Conservation (phyloP, 2,888 invertebrate genomes). For the Entomobrya proxima region DNA sequence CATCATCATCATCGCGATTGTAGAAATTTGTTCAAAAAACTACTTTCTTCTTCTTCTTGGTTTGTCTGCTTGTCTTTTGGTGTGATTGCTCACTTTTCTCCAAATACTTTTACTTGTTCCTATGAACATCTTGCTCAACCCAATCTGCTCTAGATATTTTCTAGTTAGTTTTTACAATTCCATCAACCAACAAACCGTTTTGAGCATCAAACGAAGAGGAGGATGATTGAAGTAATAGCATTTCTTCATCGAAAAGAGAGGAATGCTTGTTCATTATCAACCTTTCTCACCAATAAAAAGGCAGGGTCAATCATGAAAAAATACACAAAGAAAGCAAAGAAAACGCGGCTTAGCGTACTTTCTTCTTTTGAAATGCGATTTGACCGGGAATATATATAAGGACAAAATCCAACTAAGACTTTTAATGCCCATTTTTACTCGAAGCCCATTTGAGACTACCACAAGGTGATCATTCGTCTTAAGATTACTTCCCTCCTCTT, state of each 20-base stretch:
- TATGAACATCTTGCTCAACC: background rate
- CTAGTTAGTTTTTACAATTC: background rate
- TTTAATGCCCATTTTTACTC: no score
- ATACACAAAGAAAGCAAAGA: background rate
- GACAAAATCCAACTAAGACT: no score
- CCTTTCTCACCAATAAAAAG: background rate
- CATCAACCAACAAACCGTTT: no score
- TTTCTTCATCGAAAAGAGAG: background rate
- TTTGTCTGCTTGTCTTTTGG: background rate
- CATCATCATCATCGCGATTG: conserved; percentile 20
- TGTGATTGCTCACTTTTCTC: background rate
- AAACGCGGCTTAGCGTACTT: no score
- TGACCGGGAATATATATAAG: no score
- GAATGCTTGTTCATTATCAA: background rate
- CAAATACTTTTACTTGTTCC: background rate
- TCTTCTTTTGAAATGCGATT: no score
- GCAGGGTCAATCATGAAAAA: background rate
- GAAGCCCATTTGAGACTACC: no score
- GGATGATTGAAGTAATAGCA: background rate
- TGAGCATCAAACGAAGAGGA: background rate
- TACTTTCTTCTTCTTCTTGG: background rate
- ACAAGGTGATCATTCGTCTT: no score
- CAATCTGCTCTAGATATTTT: conserved; percentile 28
- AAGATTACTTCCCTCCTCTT: no score
- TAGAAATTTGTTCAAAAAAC: background rate